These are phyloP conservation scores for Protophormia terraenovae DNA, from an alignment of 2,888 invertebrate genomes.

Conservation along the genomic window DNA sequence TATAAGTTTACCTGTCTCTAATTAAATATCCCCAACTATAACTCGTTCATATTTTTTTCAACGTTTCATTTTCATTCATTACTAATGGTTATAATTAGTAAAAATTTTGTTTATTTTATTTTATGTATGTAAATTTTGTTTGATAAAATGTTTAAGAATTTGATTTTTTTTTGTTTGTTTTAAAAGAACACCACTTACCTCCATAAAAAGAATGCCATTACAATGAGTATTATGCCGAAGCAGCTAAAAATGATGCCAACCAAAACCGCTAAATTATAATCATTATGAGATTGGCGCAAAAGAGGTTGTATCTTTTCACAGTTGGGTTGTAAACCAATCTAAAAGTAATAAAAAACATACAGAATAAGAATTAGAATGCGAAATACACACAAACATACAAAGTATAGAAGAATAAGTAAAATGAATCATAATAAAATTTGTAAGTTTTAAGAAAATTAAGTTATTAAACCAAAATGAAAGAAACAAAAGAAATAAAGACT, in stretches of 20 bases:
- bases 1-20: too few relatives aligned
- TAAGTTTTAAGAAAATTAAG: constrained; percentile 41
- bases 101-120: constrained; percentile 1
- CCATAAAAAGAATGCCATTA: constrained; percentile 88
- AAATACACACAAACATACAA: constrained; percentile 15
- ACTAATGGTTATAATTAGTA: constrained; percentile 45
- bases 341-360: constrained; percentile 60
- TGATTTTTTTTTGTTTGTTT: background rate
- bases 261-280: constrained; percentile 87
- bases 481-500: background rate
- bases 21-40: background rate
- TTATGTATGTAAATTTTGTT: too few relatives aligned
- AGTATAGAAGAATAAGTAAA: constrained; percentile 11
- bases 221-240: constrained; percentile 86
- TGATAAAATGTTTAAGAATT: too few relatives aligned
- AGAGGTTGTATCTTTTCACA: constrained; percentile 85
- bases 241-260: constrained; percentile 88
- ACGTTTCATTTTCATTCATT: constrained; percentile 24
- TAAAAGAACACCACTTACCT: constrained; percentile 83
- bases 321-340: constrained; percentile 85
- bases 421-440: constrained; percentile 12
- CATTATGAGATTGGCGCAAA: constrained; percentile 84
- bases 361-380: too few relatives aligned
- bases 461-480: constrained; percentile 27
- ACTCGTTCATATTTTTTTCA: background rate